Conservation (phyloP, 2,113 vertebrate species). For the Riparia riparia region DNA sequence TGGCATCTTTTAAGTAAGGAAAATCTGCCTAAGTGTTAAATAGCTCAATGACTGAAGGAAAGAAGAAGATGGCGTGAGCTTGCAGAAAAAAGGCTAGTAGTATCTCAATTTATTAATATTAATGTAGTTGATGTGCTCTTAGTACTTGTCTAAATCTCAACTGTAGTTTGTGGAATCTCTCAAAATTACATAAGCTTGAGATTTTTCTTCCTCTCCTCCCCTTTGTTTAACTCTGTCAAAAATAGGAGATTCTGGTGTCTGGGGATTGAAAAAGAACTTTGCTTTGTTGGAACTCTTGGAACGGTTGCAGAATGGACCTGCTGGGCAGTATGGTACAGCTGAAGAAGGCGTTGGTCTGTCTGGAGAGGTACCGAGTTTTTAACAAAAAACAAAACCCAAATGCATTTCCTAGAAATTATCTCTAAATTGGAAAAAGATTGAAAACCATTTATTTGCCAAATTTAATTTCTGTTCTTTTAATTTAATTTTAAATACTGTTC, state of each 20-base stretch:
- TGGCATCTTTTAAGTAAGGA: not conserved
- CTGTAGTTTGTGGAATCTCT: not conserved
- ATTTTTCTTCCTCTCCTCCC: not conserved
- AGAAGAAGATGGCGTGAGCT: not conserved
- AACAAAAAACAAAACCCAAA: not conserved
- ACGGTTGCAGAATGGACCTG: constrained; percentile 92
- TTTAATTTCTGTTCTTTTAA: too few species aligned
- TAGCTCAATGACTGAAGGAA: not conserved
- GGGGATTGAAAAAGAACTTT: constrained; percentile 99
- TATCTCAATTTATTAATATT: not conserved
- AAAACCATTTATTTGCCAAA: not conserved
- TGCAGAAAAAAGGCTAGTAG: not conserved
- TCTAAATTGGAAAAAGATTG: not conserved
- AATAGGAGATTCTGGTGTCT: constrained; percentile 95
- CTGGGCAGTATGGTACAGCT: constrained; percentile 85
- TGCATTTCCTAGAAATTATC: not conserved
- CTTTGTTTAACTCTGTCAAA: constrained; percentile 36
- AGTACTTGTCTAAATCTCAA: not conserved
- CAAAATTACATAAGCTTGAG: not conserved
- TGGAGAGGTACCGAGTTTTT: constrained; percentile 86
- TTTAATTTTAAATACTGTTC: not conserved
- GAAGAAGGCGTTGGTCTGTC: constrained; percentile 89
- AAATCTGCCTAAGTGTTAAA: not conserved
- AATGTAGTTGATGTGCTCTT: not conserved
- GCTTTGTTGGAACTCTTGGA: constrained; percentile 95